phyloP scores from a whole-genome alignment of 2,113 vertebrate species.

The Coreoperca whiteheadi region DNA sequence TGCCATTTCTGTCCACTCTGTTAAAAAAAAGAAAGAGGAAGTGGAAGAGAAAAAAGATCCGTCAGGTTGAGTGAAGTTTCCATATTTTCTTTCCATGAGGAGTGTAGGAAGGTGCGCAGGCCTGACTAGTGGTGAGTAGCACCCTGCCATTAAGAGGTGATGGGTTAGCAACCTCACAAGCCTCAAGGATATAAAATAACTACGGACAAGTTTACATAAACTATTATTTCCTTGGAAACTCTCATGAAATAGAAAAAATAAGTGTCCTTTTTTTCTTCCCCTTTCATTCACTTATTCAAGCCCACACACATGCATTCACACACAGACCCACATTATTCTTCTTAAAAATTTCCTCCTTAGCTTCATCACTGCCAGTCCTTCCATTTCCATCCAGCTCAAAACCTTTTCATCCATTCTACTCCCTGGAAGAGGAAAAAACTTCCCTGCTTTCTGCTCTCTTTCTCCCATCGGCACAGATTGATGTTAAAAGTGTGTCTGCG shows the following conservation, averaged over 20 bases:
- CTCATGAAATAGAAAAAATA: slow-evolving; percentile 34
- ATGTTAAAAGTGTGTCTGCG: slow-evolving; percentile 78
- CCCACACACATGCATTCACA: slow-evolving; percentile 44
- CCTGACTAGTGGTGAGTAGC: slow-evolving; percentile 33
- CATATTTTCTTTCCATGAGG: slow-evolving; percentile 45
- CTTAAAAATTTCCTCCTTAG: slow-evolving; percentile 49
- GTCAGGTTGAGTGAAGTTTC: slow-evolving; percentile 34
- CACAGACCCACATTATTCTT: slow-evolving; percentile 35
- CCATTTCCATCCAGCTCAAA: slow-evolving; percentile 53
- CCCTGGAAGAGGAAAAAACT: slow-evolving; percentile 45
- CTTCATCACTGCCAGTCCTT: slow-evolving; percentile 47
- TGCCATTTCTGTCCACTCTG: slow-evolving; percentile 13
- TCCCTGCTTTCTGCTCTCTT: slow-evolving; percentile 55
- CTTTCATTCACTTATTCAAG: slow-evolving; percentile 52
- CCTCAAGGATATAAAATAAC: slow-evolving; percentile 49
- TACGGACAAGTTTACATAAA: slow-evolving; percentile 43
- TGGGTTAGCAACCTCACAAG: slow-evolving; percentile 40
- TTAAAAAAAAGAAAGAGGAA: slow-evolving; percentile 17
- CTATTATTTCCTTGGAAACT: slow-evolving; percentile 38
- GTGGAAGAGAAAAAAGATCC: neutral
- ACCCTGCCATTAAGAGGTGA: slow-evolving; percentile 46
- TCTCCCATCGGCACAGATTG: slow-evolving; percentile 73
- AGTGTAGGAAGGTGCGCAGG: slow-evolving; percentile 32
- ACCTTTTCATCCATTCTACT: slow-evolving; percentile 60
- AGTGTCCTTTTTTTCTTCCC: slow-evolving; percentile 22